Evolutionary conservation across 2,888 invertebrate genomes (phyloP).

Genomic region (Marronus borbonicus): DNA sequence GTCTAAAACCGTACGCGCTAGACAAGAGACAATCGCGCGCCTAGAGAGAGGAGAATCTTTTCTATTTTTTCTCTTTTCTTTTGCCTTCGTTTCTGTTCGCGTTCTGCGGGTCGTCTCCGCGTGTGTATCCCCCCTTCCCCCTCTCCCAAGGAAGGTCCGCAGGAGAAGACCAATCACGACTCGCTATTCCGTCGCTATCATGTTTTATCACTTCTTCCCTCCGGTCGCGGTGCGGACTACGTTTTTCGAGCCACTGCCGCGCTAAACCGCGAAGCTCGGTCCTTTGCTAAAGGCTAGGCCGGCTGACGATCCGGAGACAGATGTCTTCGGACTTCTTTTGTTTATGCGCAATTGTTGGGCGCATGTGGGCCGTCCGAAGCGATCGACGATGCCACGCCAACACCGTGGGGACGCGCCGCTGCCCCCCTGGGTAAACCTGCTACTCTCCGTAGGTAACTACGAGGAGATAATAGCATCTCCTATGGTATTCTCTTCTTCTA

Average conservation of each 20-base stretch:
- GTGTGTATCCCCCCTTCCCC: constrained; percentile 65
- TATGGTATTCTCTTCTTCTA: too few species aligned
- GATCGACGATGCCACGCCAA: constrained; percentile 65
- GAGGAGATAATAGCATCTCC: constrained; percentile 8
- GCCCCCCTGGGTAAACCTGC: background rate
- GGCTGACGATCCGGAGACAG: constrained; percentile 55
- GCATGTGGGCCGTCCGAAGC: constrained; percentile 61
- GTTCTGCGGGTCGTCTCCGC: constrained; percentile 51
- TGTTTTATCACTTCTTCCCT: constrained; percentile 70
- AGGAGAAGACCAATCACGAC: constrained; percentile 67
- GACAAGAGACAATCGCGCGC: constrained; percentile 35
- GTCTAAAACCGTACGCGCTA: constrained; percentile 1
- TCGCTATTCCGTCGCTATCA: constrained; percentile 67
- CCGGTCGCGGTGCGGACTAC: constrained; percentile 51
- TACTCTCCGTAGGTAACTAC: too few species aligned
- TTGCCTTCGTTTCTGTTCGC: too few species aligned
- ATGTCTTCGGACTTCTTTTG: constrained; percentile 63
- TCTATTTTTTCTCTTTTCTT: too few species aligned
- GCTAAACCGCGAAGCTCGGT: constrained; percentile 40
- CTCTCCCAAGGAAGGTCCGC: constrained; percentile 58
- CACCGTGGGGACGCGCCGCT: constrained; percentile 62
- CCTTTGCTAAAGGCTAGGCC: constrained; percentile 39
- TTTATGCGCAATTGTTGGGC: constrained; percentile 63
- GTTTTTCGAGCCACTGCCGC: background rate
- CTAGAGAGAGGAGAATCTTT: constrained; percentile 56